Base-by-base conservation (phyloP, 2,113 vertebrate genomes). In the Neomonachus schauinslandi region DNA sequence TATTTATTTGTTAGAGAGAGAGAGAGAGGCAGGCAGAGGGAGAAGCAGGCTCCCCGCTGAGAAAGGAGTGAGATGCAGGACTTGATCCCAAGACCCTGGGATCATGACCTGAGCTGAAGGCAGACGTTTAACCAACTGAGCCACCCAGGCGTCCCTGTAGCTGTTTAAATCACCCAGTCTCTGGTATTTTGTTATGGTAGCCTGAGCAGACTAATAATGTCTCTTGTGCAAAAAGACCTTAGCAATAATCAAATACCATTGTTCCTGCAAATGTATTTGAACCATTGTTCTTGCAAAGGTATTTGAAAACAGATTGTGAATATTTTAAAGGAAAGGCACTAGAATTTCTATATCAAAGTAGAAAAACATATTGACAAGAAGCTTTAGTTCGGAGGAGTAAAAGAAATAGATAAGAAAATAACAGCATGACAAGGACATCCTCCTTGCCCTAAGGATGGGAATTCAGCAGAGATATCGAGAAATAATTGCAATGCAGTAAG, bases 311-410 rank as follows among this genome's bases (percentile, higher is more conserved):
- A 92, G 79, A 84, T 28, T n/a, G 19, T 88, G 55, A 72, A 9
- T 77, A 67, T 92, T 96, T 92, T 94, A 72, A 82, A 82, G 79
- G 36, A 67, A 96, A 85, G 9, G 13, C 46, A 83, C 16, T 77
- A 46, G 39, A 39, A 59, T 79, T 79, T 93, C 91, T 89, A 39
- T 92, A 74, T 33, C 16, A 71, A 83, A 63, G 80, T 55, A 49
- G 46, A 79, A 82, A 71, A 67, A 88, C 7, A 67, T 14, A 82
- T 24, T 71, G 22, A 82, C 42, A 21, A 42, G n/a, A 89, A 74
- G 15, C 14, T 67, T 65, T 81, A 36, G 2, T 1, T 22, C 53
- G 12, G 22, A 59, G 28, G 9, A 42, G 11, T 82, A 76, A 33
- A 81, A 87, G 8, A 77, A 91, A 11, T 31, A 91, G 33, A 85